phyloP scores from a whole-genome alignment of 2,113 vertebrate species.

The Nyctereutes procyonoides region DNA sequence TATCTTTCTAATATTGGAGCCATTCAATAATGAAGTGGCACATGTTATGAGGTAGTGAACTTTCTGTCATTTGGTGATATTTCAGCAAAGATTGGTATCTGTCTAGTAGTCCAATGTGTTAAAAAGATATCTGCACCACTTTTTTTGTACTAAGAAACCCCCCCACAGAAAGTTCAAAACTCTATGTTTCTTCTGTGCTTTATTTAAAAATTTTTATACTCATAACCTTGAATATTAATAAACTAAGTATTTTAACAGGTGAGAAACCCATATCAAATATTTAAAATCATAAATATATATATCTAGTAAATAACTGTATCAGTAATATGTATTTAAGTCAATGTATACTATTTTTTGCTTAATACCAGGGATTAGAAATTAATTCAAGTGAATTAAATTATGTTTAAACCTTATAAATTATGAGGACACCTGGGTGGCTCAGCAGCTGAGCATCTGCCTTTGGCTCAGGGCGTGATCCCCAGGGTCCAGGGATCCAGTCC shows the following conservation, averaged over 20 bases:
- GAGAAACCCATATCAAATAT: not conserved
- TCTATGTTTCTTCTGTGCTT: not conserved
- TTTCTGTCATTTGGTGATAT: not conserved
- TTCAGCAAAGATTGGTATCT: not conserved
- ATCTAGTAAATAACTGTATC: not conserved
- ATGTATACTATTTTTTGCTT: slow-evolving; percentile 9
- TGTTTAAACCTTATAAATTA: not conserved
- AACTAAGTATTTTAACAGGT: not conserved
- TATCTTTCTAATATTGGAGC: not conserved
- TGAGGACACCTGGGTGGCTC: not conserved
- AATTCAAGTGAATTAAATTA: slow-evolving; percentile 59
- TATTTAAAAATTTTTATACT: slow-evolving; percentile 9
- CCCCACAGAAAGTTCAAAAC: not conserved
- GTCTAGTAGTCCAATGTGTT: not conserved
- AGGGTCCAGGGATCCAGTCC: too few species aligned
- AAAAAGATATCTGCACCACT: not conserved
- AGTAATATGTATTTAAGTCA: slow-evolving; percentile 41
- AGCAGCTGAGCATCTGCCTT: too few species aligned
- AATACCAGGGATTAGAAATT: slow-evolving; percentile 14
- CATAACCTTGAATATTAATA: not conserved
- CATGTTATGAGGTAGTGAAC: not conserved
- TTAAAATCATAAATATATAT: slow-evolving; percentile 41
- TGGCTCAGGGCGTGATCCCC: too few species aligned
- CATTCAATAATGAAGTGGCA: not conserved
- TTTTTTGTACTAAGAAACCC: not conserved